phyloP scores from a whole-genome alignment of 2,113 vertebrate species.

The Microcebus griseorufus region DNA sequence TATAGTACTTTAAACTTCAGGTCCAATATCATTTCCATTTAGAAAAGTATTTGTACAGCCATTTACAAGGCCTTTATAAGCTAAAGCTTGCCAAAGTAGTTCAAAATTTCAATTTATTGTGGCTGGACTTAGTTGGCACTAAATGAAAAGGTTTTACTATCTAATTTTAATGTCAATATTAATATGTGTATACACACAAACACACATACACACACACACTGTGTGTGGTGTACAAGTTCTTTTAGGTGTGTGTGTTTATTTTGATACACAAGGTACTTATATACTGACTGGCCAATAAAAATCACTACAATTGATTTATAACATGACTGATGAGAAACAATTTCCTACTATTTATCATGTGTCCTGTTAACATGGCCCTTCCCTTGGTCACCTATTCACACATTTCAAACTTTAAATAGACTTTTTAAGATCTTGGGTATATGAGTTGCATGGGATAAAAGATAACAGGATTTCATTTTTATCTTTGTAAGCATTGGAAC shows the following conservation, averaged over 20 bases:
- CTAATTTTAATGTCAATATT: constrained; percentile 67
- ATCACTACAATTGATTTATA: not conserved
- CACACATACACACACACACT: not conserved
- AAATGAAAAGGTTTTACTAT: constrained; percentile 65
- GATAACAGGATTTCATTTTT: not conserved
- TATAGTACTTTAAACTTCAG: constrained; percentile 73
- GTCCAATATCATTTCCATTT: constrained; percentile 78
- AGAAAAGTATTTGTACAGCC: constrained; percentile 79
- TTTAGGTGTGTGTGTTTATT: not conserved
- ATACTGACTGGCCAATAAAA: not conserved
- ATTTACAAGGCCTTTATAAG: constrained; percentile 84
- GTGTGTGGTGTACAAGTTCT: not conserved
- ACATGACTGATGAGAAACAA: not conserved
- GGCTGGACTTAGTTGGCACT: constrained; percentile 70
- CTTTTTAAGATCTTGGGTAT: not conserved
- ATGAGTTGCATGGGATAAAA: not conserved
- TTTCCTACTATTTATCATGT: not conserved
- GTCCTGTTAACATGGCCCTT: not conserved
- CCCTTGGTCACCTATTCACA: not conserved
- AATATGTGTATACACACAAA: not conserved
- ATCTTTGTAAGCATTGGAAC: not conserved
- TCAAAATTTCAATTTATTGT: constrained; percentile 79
- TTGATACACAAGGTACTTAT: not conserved
- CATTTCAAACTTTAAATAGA: not conserved
- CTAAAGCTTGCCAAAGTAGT: constrained; percentile 75